Base-by-base conservation (phyloP, 2,113 vertebrate genomes). In the Neodon shergylaensis region DNA sequence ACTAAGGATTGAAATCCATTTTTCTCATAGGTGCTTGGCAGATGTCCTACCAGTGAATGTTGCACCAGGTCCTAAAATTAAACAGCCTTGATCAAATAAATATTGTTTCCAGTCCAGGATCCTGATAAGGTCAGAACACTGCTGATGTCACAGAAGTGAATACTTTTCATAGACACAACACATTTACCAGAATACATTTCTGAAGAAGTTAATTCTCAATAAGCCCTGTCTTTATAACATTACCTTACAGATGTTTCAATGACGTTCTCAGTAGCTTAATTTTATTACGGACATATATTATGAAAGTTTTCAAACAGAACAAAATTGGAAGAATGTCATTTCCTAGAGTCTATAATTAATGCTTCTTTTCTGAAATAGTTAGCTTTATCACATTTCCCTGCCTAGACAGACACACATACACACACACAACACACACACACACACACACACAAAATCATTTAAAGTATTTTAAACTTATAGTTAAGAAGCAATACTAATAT, bases 151-250 rank as follows among this genome's bases (percentile, higher is more conserved):
- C 2, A 82, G 7, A 77, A 5, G 1, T 78, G 36, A 49, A 10
- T 3, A 70, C 14, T 92, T 42, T 79, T 81, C 82, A 47, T 89
- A 22, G 31, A 36, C 9, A 22, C 33, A 78, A 74, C 52, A 36
- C 61, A 22, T 61, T 88, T 63, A 79, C 26, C 7, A 78, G 89
- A 91, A 91, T 7, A 12, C 0, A 28, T 86, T 73, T 58, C 44
- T 70, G 12, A 94, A 90, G 9, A 86, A 91, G 52, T 94, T 78
- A n/a, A 73, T 72, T 96, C 36, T 91, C 65, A 82, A 44, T 11
- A 72, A 76, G 24, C 5, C 42, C 79, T 93, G 74, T 0, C 22
- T 84, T 65, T 82, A 44, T n/a, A 49, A 54, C 9, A 1, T 36
- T 70, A 47, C 28, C 17, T 47, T 90, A 26, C 4, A 17, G 19